These are phyloP conservation scores for Reticulitermes lucifugus DNA, from an alignment of 2,888 invertebrate genomes.

Conservation along the genomic window DNA sequence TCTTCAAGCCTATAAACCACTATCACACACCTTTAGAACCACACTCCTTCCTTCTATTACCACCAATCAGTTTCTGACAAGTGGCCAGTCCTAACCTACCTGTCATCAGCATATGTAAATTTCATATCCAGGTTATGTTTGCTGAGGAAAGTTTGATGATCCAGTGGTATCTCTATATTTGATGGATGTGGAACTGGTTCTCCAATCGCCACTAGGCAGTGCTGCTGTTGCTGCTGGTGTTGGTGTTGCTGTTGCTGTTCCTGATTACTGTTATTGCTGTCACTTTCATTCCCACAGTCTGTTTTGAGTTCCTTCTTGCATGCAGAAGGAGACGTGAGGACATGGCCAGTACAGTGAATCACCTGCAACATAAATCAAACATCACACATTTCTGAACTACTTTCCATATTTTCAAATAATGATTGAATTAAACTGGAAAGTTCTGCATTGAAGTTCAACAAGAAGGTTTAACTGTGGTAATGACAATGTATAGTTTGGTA, in stretches of 20 bases:
- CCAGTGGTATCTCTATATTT: slow-evolving; percentile 91
- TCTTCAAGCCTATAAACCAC: too few relatives aligned
- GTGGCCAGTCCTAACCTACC: slow-evolving; percentile 69
- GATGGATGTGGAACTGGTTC: slow-evolving; percentile 90
- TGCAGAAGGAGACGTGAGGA: slow-evolving; percentile 64
- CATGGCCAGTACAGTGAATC: slow-evolving; percentile 88
- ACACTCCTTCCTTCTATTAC: too few relatives aligned
- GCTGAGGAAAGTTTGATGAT: slow-evolving; percentile 89
- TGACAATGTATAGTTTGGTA: too few relatives aligned
- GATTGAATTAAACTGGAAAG: too few relatives aligned
- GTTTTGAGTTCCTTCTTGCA: slow-evolving; percentile 47
- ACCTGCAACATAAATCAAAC: slow-evolving; percentile 70
- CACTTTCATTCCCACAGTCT: slow-evolving; percentile 38
- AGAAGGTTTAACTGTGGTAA: too few relatives aligned
- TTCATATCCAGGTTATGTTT: slow-evolving; percentile 95
- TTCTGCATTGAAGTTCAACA: too few relatives aligned
- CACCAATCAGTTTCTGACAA: too few relatives aligned
- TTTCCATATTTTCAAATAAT: too few relatives aligned
- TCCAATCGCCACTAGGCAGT: slow-evolving; percentile 78
- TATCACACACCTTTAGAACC: too few relatives aligned
- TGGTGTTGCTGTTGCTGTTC: too few relatives aligned
- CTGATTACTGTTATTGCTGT: slow-evolving; percentile 54
- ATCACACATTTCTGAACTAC: too few relatives aligned
- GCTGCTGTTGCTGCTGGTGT: slow-evolving; percentile 53
- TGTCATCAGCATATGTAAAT: slow-evolving; percentile 93